Percentiles rank a stretch among this genome's conserved stretches.
Conservation (phyloP, 2,797 vertebrate genomes). For the Onychomys leucogaster region DNA sequence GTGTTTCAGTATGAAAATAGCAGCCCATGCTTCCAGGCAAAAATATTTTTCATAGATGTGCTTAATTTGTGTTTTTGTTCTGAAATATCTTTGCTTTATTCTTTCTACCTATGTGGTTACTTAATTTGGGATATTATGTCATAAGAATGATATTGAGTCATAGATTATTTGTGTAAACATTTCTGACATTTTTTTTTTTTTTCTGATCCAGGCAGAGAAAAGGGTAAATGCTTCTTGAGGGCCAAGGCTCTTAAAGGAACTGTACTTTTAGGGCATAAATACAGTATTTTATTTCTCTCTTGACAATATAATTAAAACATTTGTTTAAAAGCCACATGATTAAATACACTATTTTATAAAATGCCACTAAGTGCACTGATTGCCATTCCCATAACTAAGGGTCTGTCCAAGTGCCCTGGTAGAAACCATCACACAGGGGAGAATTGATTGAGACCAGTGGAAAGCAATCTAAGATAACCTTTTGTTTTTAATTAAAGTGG, state of each 20-base stretch:
- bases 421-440: constrained; percentile 10
- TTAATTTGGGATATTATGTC: neutral
- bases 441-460: constrained; percentile 47
- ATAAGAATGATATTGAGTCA: neutral
- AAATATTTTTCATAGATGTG: neutral
- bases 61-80: constrained; percentile 4
- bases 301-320: constrained; percentile 68
- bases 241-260: neutral
- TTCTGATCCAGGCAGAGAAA: constrained; percentile 36
- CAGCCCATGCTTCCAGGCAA: neutral
- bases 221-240: neutral
- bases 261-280: neutral
- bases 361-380: constrained; percentile 46
- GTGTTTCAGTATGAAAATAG: neutral
- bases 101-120: neutral
- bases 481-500: constrained; percentile 79
- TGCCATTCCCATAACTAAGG: constrained; percentile 49
- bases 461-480: constrained; percentile 61
- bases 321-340: constrained; percentile 59
- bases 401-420: constrained; percentile 33
- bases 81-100: neutral
- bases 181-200: constrained; percentile 44
- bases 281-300: constrained; percentile 32
- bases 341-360: constrained; percentile 55
- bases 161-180: constrained; percentile 40